Evolutionary conservation across 2,113 vertebrate species (phyloP).

Genomic region (Otis tarda): DNA sequence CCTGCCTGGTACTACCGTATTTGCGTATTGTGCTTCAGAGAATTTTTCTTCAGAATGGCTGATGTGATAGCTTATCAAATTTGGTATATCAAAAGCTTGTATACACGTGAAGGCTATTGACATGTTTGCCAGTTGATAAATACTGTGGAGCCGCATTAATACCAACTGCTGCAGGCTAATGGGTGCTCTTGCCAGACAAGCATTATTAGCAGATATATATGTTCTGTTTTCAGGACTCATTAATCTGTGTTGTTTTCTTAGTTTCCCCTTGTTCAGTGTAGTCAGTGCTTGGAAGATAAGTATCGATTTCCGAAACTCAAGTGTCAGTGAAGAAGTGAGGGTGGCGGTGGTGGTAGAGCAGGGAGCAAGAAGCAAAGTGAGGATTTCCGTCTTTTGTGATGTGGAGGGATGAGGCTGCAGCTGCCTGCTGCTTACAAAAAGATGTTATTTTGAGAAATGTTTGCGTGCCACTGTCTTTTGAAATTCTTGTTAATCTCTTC

Average conservation of each 20-base stretch:
- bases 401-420: neutral
- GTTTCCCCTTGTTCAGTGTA: neutral
- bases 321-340: neutral
- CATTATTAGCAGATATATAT: neutral
- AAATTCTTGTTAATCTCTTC: neutral
- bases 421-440: neutral
- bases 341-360: neutral
- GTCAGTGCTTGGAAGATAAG: neutral
- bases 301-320: slow-evolving; percentile 24
- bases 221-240: slow-evolving; percentile 30
- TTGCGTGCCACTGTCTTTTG: neutral
- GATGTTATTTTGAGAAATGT: neutral
- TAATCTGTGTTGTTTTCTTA: slow-evolving; percentile 18
- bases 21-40: neutral
- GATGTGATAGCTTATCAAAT: neutral
- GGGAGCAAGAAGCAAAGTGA: neutral
- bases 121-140: neutral
- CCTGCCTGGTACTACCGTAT: neutral
- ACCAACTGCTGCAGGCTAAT: neutral
- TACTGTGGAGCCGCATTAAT: neutral
- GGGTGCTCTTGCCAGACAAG: neutral
- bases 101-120: neutral
- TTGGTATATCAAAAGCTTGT: neutral
- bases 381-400: neutral
- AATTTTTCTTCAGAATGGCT: slow-evolving; percentile 11